These are phyloP conservation scores for Lottia scabra DNA, from an alignment of 2,888 invertebrate genomes.

Conservation along the genomic window DNA sequence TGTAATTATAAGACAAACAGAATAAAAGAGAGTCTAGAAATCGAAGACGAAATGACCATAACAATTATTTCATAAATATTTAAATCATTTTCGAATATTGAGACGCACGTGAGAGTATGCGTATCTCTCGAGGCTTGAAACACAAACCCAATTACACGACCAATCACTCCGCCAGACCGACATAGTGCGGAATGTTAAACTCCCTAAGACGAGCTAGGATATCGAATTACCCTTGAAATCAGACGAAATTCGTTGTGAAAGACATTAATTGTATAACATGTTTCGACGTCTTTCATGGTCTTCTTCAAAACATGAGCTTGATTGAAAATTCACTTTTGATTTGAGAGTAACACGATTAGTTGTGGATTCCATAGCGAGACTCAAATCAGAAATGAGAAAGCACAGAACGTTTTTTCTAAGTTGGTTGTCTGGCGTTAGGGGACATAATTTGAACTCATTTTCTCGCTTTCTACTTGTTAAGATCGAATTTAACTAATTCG, in stretches of 20 bases:
- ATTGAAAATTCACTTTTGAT: slow-evolving; percentile 6
- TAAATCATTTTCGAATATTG: not conserved
- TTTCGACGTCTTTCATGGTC: slow-evolving; percentile 2
- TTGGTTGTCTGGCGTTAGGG: too few relatives aligned
- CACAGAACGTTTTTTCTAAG: not conserved
- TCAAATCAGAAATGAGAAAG: not conserved
- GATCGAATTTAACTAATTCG: not conserved
- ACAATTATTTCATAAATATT: not conserved
- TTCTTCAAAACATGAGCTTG: not conserved
- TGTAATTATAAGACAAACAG: not conserved
- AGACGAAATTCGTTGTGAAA: slow-evolving; percentile 6
- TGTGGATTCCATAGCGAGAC: not conserved
- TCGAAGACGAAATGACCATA: not conserved
- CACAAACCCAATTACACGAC: not conserved
- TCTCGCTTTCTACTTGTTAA: too few relatives aligned
- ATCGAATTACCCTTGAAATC: not conserved
- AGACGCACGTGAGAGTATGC: not conserved
- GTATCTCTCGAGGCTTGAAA: not conserved
- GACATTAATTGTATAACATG: slow-evolving; percentile 4
- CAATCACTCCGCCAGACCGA: not conserved
- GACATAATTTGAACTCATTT: too few relatives aligned
- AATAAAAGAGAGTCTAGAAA: not conserved
- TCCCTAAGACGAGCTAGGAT: not conserved
- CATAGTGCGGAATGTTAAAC: slow-evolving; percentile 6
- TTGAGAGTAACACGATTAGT: slow-evolving; percentile 1